Base-by-base conservation (phyloP, 2,797 vertebrate genomes). In the Enteromius trimaculatus region DNA sequence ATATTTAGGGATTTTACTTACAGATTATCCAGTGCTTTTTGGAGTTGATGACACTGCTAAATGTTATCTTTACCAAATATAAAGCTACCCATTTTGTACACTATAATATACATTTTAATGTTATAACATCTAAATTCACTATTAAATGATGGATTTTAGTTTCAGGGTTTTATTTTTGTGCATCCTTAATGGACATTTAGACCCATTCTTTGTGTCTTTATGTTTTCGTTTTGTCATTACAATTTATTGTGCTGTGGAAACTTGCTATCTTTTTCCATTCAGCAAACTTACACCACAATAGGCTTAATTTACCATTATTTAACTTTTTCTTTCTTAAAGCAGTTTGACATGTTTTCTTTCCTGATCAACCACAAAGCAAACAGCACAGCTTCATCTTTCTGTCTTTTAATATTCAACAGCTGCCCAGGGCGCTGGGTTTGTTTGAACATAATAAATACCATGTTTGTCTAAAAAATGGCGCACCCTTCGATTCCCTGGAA, bases 391-490 rank as follows among this genome's bases (percentile, higher is more conserved):
- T 80, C 19, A 69, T 65, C 81, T 77, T 82, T 79, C 74, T 65
- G 10, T 44, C 26, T 80, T 74, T 79, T 75, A 64, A 77, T 74
- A 64, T 76, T 51, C 19, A 77, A 66, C 47, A 81, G 74, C 79
- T 62, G 58, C 72, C 71, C 42, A 42, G 34, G 80, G 80, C 6
- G 2, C 31, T 44, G 62, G 23, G 23, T 76, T 76, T 76, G 62
- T 76, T 66, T 66, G 47, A 64, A 74, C 62, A 62, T 68, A 69
- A 79, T 60, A 79, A 62, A 79, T 66, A 58, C 21, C 37, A 37
- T 65, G 55, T 58, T 72, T 55, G 75, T 66, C 49, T 72, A 34
- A 31, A 69, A 74, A 64, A 31, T 37, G 26, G n/a, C n/a, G 31
- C 23, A 7, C 68, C 21, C 11, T 74, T 69, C 11, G 19, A 29